phyloP scores from a whole-genome alignment of 2,888 invertebrate species.

The Malachius bipustulatus region DNA sequence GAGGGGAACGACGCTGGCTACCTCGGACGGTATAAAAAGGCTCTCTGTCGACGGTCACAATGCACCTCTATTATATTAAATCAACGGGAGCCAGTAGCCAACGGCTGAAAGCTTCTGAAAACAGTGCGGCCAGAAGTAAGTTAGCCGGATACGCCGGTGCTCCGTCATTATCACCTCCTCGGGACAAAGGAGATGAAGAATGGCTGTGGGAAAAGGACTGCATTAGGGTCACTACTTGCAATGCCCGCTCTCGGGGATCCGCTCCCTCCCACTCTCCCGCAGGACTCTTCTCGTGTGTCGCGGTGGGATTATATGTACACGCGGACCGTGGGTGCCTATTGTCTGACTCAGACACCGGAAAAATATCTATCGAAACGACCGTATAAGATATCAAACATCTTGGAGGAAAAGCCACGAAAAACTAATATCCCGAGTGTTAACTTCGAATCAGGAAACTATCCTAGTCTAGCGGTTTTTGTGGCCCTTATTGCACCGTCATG shows the following conservation, averaged over 20 bases:
- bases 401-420: too few species aligned
- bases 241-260: constrained; percentile 17
- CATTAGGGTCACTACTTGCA: constrained; percentile 31
- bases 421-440: too few species aligned
- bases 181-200: constrained; percentile 34
- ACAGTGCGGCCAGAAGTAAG: constrained; percentile 29
- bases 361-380: too few species aligned
- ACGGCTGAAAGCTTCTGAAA: constrained; percentile 28
- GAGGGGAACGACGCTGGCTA: too few species aligned
- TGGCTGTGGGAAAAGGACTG: constrained; percentile 35
- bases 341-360: too few species aligned
- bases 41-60: constrained; percentile 25
- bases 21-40: constrained; percentile 25
- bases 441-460: too few species aligned
- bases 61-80: constrained; percentile 36
- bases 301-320: too few species aligned
- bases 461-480: too few species aligned
- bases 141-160: constrained; percentile 35
- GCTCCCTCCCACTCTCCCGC: constrained; percentile 17
- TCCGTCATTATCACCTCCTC: constrained; percentile 37
- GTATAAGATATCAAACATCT: too few species aligned
- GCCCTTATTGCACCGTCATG: too few species aligned
- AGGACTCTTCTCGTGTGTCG: constrained; percentile 26
- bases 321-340: too few species aligned
- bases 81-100: constrained; percentile 25